Evolutionary conservation across 1,140 invertebrate species (phyloP), one percentile per base, ranked within the genome.

Genomic region (Popillia japonica): DNA sequence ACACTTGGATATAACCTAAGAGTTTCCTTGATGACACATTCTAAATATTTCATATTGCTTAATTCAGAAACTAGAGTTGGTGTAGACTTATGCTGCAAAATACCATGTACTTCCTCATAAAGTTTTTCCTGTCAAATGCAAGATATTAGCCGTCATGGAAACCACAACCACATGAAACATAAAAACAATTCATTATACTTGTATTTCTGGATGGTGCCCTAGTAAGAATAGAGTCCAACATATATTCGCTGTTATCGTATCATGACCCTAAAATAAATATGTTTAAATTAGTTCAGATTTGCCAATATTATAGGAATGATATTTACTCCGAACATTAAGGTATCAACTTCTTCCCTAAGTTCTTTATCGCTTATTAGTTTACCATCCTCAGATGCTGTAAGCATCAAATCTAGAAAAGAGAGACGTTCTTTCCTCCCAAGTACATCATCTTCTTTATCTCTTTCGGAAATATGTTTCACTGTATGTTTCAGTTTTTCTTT

Each of bases 231-330:
- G 81, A 0, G 87, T 87, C 89, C 90, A 92, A 76, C 85, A 85
- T 6, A 92, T 84, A 3, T 87, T 90, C 10, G 88, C 84, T 27
- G 91, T 88, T 0, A 92, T 93, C 40, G 93, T 95, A 85, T 95
- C 93, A 84, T 94, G 93, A 14, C 93, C 93, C 90, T 93, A 48
- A 48, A 48, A 48, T 34, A 34, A 34, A 34, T 34, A 34, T 34
- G 27, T 48, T 20, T 17, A 2, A 10, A 48, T 7, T 48, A 17
- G 10, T 48, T 10, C 8, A 48, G n/a, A 2, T 14, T 17, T 10
- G 6, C 44, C n/a, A 48, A 10, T 10, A 14, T 48, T 48, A n/a
- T 14, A 48, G 2, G 1, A 10, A 48, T 10, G 2, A 2, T 3
- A 1, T 17, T 48, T 48, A 48, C 44, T 48, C 10, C 84, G 83